Conservation (phyloP, 2,888 invertebrate genomes). For the Cheilosia soror region DNA sequence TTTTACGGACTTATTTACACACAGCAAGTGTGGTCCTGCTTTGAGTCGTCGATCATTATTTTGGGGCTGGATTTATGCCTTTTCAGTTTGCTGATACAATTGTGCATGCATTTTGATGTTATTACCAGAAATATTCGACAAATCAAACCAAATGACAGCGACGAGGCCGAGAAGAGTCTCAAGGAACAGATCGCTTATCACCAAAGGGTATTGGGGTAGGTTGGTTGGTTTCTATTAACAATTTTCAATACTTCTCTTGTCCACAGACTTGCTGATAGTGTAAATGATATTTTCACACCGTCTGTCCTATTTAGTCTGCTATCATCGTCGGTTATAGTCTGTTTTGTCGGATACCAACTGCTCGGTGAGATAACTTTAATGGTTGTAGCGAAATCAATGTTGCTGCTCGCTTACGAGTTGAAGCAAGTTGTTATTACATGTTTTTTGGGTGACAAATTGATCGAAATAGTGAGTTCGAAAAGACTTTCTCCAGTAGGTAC, state of each 20-base stretch:
- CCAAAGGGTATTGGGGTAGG: constrained; percentile 33
- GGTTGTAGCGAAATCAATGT: constrained; percentile 26
- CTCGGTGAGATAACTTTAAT: constrained; percentile 64
- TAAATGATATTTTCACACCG: constrained; percentile 72
- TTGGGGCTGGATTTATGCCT: constrained; percentile 67
- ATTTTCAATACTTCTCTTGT: background rate
- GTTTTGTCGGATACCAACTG: constrained; percentile 70
- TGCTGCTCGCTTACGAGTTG: constrained; percentile 73
- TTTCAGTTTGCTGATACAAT: constrained; percentile 58
- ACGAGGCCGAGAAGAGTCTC: background rate
- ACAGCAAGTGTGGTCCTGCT: background rate
- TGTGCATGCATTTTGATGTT: constrained; percentile 72
- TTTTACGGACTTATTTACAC: background rate
- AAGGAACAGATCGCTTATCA: constrained; percentile 24
- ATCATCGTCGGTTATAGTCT: constrained; percentile 74
- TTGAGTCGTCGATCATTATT: constrained; percentile 34
- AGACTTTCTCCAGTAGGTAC: background rate
- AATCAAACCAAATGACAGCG: constrained; percentile 29
- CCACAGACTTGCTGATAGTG: constrained; percentile 65
- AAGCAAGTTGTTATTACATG: constrained; percentile 76
- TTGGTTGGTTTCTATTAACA: background rate
- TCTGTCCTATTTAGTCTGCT: constrained; percentile 72
- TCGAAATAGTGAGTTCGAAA: constrained; percentile 57
- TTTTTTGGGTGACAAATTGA: constrained; percentile 73
- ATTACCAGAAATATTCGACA: constrained; percentile 33